Conservation (phyloP, 64 coral and sea anemone genomes). For the Porites australiensis region DNA sequence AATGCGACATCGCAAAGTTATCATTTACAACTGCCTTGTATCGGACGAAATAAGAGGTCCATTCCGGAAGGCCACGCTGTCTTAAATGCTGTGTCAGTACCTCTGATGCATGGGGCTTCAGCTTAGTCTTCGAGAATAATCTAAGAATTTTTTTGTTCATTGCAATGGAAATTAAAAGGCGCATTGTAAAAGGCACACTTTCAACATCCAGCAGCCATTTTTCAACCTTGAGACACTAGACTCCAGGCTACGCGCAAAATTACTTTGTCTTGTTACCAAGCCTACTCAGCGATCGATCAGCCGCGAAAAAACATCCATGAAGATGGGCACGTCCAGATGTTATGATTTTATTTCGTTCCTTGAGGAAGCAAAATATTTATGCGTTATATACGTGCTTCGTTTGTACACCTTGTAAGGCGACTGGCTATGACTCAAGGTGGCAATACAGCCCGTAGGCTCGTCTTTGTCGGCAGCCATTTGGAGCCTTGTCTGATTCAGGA, state of each 20-base stretch:
- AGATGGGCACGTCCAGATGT: background rate
- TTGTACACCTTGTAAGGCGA: background rate
- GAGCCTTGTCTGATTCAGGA: slow-evolving; percentile 69
- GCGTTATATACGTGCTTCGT: background rate
- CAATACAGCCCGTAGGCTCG: background rate
- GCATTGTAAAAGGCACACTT: background rate
- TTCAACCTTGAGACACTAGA: background rate
- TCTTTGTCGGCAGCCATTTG: slow-evolving; percentile 26
- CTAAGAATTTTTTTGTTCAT: slow-evolving; percentile 38
- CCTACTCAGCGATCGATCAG: background rate
- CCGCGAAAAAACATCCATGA: background rate
- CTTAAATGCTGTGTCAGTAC: slow-evolving; percentile 79
- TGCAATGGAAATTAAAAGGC: background rate
- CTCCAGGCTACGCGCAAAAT: background rate
- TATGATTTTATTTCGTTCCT: background rate
- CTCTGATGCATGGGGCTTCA: slow-evolving; percentile 82
- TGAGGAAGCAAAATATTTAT: background rate
- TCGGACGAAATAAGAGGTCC: slow-evolving; percentile 95
- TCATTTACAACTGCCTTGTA: slow-evolving; percentile 84
- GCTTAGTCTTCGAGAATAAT: background rate
- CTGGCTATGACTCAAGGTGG: background rate
- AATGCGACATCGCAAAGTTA: slow-evolving; percentile 91
- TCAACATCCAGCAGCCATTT: background rate
- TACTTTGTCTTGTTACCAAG: background rate
- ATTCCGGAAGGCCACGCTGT: slow-evolving; percentile 69